Conservation (phyloP, 2,797 vertebrate species). For the Mormyrops attenuatus region DNA sequence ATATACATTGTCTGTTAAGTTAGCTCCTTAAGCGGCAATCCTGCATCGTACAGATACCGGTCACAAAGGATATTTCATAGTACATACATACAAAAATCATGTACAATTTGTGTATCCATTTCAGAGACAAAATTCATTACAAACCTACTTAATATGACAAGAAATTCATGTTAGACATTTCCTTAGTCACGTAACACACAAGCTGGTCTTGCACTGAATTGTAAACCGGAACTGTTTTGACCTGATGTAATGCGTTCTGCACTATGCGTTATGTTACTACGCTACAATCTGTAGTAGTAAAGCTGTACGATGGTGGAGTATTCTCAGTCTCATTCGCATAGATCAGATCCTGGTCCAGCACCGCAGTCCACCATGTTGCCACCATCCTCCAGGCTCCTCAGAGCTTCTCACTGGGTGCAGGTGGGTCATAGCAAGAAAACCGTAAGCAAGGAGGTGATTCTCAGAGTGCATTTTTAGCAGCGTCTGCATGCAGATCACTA, state of each 20-base stretch:
- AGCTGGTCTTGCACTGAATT: neutral
- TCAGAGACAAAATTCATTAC: slow-evolving; percentile 9
- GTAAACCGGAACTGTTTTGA: neutral
- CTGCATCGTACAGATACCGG: neutral
- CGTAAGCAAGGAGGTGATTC: neutral
- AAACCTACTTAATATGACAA: neutral
- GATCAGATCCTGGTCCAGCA: neutral
- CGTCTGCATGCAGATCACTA: neutral
- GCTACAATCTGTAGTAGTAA: neutral
- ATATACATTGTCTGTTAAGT: neutral
- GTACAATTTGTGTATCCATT: neutral
- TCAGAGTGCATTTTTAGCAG: neutral
- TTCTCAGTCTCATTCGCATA: slow-evolving; percentile 5
- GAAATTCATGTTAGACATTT: neutral
- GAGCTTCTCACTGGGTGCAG: slow-evolving; percentile 67
- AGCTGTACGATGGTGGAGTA: neutral
- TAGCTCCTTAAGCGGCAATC: neutral
- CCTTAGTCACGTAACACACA: neutral
- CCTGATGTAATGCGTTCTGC: neutral
- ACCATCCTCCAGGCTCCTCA: slow-evolving; percentile 45
- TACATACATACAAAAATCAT: slow-evolving; percentile 1
- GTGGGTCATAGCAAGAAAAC: neutral
- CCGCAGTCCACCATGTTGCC: neutral
- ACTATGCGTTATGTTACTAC: neutral
- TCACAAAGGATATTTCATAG: neutral